A percentile compares a stretch with the other conserved stretches of the same genome.
phyloP scores from a whole-genome alignment of 2,797 vertebrate genomes.

The Setipinna tenuifilis region DNA sequence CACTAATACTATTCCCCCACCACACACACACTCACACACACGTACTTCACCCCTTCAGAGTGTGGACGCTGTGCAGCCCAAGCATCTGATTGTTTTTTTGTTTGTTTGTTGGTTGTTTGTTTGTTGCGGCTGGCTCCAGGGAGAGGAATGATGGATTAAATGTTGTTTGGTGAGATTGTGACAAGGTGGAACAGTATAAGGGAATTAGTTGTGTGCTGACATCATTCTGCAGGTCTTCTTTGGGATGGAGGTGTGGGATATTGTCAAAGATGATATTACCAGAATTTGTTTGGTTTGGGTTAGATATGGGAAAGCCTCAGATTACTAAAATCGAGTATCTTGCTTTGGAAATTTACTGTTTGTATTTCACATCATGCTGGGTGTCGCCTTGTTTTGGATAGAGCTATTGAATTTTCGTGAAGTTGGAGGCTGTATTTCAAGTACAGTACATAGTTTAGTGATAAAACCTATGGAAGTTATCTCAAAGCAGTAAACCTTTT shows the following conservation, averaged over 20 bases:
- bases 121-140: not conserved
- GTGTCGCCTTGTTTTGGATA: too few relatives aligned
- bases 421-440: too few relatives aligned
- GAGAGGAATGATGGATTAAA: not conserved
- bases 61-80: not conserved
- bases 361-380: too few relatives aligned
- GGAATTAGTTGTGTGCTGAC: not conserved
- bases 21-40: too few relatives aligned
- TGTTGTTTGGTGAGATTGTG: not conserved
- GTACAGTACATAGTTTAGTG: too few relatives aligned
- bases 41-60: not conserved
- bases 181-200: not conserved
- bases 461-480: too few relatives aligned
- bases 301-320: too few relatives aligned
- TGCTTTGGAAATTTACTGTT: too few relatives aligned
- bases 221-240: not conserved
- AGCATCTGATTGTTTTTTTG: conserved; percentile 7
- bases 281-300: not conserved
- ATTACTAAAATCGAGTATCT: too few relatives aligned
- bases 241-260: not conserved
- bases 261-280: not conserved
- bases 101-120: not conserved
- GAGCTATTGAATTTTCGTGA: too few relatives aligned
- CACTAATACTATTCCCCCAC: too few relatives aligned
- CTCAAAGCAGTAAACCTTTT: too few relatives aligned